These are phyloP conservation scores for Harlomillsia oculata DNA, from an alignment of 1,140 invertebrate species.

Conservation along the genomic window DNA sequence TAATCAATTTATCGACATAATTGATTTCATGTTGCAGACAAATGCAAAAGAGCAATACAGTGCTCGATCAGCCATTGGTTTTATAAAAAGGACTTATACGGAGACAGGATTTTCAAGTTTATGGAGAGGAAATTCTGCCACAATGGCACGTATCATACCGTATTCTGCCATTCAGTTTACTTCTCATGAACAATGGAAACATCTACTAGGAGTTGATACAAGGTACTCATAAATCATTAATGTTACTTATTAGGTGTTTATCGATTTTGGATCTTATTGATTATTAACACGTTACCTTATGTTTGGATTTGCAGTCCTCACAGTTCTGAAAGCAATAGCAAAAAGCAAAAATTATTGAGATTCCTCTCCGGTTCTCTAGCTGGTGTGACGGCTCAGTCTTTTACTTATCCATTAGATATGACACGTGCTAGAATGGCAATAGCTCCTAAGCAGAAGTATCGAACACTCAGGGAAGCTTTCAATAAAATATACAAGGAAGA, in stretches of 20 bases:
- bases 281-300: no score
- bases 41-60: constrained; percentile 62
- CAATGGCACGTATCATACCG: constrained; percentile 64
- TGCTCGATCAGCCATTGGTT: constrained; percentile 62
- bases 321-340: no score
- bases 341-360: constrained; percentile 38
- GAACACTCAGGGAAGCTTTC: constrained; percentile 44
- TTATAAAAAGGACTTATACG: constrained; percentile 59
- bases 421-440: constrained; percentile 97
- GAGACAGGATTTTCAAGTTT: constrained; percentile 69
- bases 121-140: constrained; percentile 96
- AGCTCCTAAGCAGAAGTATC: constrained; percentile 64
- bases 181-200: constrained; percentile 92
- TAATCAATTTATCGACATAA: neutral
- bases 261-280: no score
- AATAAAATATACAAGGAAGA: constrained; percentile 21
- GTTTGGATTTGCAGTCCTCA: no score
- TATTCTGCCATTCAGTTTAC: constrained; percentile 97
- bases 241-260: no score
- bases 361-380: constrained; percentile 88
- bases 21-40: constrained; percentile 32
- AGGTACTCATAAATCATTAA: no score
- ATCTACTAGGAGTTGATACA: constrained; percentile 61
- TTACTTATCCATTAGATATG: constrained; percentile 93
- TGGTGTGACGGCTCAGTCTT: constrained; percentile 79